Conservation (phyloP, 2,888 invertebrate species). For the Lepidochrysops patricia region DNA sequence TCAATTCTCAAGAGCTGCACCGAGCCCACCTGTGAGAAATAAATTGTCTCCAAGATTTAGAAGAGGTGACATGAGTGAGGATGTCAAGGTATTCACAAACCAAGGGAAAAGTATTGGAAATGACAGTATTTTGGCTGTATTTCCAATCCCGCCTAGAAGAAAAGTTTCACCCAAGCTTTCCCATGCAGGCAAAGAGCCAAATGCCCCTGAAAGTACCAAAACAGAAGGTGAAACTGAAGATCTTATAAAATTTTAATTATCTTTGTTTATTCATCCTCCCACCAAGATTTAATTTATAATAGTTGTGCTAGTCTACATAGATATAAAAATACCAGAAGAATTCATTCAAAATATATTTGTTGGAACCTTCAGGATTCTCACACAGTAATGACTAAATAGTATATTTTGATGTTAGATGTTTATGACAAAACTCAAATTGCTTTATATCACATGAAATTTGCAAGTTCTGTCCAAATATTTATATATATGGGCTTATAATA, state of each 20-base stretch:
- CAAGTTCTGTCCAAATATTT: too few species aligned
- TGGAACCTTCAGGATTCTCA: not conserved
- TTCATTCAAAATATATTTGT: not conserved
- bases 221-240: slow-evolving; percentile 41
- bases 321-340: not conserved
- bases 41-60: slow-evolving; percentile 48
- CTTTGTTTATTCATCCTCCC: slow-evolving; percentile 21
- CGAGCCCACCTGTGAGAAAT: slow-evolving; percentile 60
- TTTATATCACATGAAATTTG: too few species aligned
- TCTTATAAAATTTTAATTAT: slow-evolving; percentile 57
- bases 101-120: slow-evolving; percentile 44
- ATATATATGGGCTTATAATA: too few species aligned
- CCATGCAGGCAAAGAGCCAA: slow-evolving; percentile 24
- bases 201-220: slow-evolving; percentile 28
- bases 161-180: slow-evolving; percentile 50
- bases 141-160: slow-evolving; percentile 55
- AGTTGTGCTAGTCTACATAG: slow-evolving; percentile 7
- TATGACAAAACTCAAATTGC: too few species aligned
- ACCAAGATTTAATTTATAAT: slow-evolving; percentile 22
- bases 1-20: slow-evolving; percentile 54
- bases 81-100: slow-evolving; percentile 40
- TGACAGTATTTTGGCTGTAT: slow-evolving; percentile 48
- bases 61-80: slow-evolving; percentile 35
- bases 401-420: too few species aligned
- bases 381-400: not conserved